Percentiles rank a stretch among this genome's conserved stretches.
Evolutionary conservation across 2,113 vertebrate genomes (phyloP).

Genomic region (Myanophis thanlyinensis): DNA sequence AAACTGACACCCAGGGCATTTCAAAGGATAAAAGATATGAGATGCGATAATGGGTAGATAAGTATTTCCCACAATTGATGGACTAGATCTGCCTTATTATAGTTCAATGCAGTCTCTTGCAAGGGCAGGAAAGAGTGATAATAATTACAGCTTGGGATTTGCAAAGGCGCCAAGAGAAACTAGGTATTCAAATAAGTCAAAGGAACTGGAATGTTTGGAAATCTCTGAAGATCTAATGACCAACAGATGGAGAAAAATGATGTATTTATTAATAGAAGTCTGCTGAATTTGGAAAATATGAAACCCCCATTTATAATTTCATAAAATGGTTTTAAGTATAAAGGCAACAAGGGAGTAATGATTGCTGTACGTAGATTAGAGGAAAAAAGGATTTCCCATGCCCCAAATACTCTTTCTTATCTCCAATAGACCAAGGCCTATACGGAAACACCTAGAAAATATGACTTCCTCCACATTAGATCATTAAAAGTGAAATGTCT

Average conservation of each 20-base stretch:
- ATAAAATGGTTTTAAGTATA: background rate
- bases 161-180: background rate
- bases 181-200: conserved; percentile 1
- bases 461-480: background rate
- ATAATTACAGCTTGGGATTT: conserved; percentile 32
- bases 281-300: background rate
- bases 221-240: conserved; percentile 22
- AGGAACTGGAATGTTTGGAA: conserved; percentile 24
- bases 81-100: background rate
- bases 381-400: background rate
- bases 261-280: accelerated
- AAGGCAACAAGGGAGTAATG: background rate
- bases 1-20: conserved; percentile 33
- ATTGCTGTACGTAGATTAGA: background rate
- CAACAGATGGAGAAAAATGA: background rate
- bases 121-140: conserved; percentile 24
- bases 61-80: conserved; percentile 45
- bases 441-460: background rate
- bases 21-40: conserved; percentile 38
- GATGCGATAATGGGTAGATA: conserved; percentile 35
- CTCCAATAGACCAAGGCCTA: background rate
- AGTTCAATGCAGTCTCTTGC: conserved; percentile 22
- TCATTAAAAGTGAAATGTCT: background rate
- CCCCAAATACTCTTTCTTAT: background rate
- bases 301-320: background rate